A percentile compares a stretch with the other conserved stretches of the same genome.
Conservation (phyloP, 2,888 invertebrate genomes). For the Stramonita haemastoma region DNA sequence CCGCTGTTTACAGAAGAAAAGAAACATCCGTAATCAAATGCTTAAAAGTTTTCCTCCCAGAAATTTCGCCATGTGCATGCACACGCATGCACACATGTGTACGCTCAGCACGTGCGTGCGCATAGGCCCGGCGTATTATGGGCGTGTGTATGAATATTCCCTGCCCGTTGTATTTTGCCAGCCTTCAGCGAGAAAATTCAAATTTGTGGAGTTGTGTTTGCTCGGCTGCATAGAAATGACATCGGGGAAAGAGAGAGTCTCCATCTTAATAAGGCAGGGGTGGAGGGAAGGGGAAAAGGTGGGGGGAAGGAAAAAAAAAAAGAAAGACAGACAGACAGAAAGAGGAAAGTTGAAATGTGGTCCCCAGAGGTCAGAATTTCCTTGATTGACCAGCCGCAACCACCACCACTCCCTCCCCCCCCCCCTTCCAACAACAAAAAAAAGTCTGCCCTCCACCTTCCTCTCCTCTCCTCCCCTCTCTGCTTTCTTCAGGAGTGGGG, state of each 20-base stretch:
- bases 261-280: not conserved
- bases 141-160: not conserved
- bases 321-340: too few species aligned
- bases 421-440: not conserved
- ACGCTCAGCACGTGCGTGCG: not conserved
- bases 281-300: not conserved
- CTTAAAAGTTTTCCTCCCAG: too few species aligned
- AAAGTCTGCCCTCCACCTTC: not conserved
- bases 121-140: not conserved
- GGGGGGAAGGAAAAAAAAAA: not conserved
- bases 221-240: not conserved
- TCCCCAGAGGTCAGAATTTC: constrained; percentile 26
- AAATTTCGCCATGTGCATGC: too few species aligned
- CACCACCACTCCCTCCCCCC: not conserved
- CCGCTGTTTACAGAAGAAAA: too few species aligned
- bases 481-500: not conserved
- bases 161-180: not conserved
- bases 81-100: not conserved
- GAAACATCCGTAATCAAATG: too few species aligned
- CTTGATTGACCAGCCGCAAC: constrained; percentile 41
- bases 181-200: not conserved
- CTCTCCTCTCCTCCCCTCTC: not conserved
- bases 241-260: not conserved
- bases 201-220: constrained; percentile 20
- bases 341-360: constrained; percentile 18